Percentiles rank a stretch among this genome's conserved stretches.
phyloP scores from a whole-genome alignment of 2,797 vertebrate species.

The Acanthurus tractus region DNA sequence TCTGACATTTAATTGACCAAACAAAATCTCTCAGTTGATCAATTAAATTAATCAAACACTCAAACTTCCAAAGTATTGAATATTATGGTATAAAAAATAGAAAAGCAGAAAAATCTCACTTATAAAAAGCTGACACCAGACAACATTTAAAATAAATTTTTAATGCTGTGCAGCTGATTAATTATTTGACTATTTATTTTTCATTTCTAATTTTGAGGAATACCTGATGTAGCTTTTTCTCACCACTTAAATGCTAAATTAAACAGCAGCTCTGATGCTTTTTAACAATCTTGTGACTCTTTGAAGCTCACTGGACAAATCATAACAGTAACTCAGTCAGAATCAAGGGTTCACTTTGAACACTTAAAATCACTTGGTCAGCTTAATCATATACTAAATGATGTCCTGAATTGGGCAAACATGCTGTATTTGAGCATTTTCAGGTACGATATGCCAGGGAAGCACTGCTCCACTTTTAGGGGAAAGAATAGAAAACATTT shows the following conservation, averaged over 20 bases:
- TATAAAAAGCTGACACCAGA: not conserved
- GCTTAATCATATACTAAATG: conserved; percentile 15
- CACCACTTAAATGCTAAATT: not conserved
- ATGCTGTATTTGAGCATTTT: not conserved
- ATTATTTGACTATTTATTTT: conserved; percentile 8
- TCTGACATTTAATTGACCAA: not conserved
- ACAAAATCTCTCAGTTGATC: not conserved
- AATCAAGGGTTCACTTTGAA: not conserved
- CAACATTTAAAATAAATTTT: not conserved
- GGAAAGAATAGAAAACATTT: conserved; percentile 22
- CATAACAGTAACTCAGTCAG: not conserved
- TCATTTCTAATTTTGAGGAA: not conserved
- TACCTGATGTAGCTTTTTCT: no score
- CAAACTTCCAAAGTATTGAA: not conserved
- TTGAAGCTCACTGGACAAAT: conserved; percentile 8
- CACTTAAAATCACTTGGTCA: conserved; percentile 22
- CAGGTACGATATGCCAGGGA: not conserved
- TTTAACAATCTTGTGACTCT: not conserved
- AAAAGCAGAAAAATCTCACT: not conserved
- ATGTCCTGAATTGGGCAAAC: not conserved
- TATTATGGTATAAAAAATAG: not conserved
- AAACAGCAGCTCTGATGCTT: conserved; percentile 8
- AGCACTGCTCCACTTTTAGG: conserved; percentile 1
- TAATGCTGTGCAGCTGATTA: not conserved
- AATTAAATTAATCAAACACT: no score